Conservation (phyloP, 2,113 vertebrate species). For the Zosterops hypoxanthus region DNA sequence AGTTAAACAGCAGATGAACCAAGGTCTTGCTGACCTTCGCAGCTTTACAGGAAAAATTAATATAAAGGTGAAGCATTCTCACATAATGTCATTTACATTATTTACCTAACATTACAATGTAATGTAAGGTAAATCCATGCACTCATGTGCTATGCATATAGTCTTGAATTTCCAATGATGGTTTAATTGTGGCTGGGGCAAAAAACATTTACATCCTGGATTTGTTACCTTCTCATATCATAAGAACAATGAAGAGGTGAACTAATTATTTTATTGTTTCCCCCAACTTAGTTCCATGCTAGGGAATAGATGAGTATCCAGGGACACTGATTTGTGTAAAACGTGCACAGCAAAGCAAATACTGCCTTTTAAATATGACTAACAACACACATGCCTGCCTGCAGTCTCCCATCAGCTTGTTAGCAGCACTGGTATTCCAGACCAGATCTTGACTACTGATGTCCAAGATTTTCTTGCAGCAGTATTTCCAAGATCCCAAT, state of each 20-base stretch:
- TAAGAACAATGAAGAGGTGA: not conserved
- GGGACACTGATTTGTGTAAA: not conserved
- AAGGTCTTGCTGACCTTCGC: constrained; percentile 43
- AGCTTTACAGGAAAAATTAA: constrained; percentile 17
- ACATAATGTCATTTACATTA: not conserved
- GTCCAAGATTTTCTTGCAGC: not conserved
- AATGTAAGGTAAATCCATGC: constrained; percentile 17
- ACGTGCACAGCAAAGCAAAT: not conserved
- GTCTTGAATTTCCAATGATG: not conserved
- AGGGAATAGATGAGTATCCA: not conserved
- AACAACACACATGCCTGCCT: not conserved
- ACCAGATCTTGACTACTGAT: not conserved
- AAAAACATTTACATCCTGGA: not conserved
- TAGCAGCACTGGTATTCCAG: not conserved
- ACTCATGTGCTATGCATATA: not conserved
- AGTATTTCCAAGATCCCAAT: not conserved
- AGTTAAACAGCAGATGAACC: not conserved
- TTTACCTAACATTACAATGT: not conserved
- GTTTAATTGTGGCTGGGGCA: not conserved
- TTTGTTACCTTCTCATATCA: not conserved
- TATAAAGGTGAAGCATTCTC: constrained; percentile 8
- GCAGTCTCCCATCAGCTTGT: not conserved
- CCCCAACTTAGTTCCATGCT: not conserved
- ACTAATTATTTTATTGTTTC: not conserved
- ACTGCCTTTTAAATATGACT: not conserved